A percentile compares a stretch with the other conserved stretches of the same genome.
These are phyloP conservation scores for Peromyscus maniculatus DNA, from an alignment of 2,113 vertebrate species.

Conservation along the genomic window DNA sequence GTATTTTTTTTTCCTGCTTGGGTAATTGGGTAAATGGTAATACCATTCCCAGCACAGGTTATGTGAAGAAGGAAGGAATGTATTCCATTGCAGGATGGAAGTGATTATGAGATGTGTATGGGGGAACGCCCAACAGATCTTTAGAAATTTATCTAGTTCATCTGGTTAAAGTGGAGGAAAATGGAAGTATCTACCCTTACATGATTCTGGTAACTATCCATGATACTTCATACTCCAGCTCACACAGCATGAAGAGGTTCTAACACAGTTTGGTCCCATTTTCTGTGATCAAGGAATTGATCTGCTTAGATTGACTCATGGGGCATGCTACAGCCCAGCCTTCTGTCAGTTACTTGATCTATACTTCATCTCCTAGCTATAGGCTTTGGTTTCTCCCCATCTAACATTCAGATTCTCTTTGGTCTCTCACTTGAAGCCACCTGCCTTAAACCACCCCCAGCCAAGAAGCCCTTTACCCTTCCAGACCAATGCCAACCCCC, in stretches of 20 bases:
- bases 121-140: not conserved
- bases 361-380: not conserved
- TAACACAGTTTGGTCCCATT: not conserved
- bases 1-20: not conserved
- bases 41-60: not conserved
- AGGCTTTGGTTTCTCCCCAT: slow-evolving; percentile 20
- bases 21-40: not conserved
- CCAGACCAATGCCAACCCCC: not conserved
- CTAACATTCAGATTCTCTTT: not conserved
- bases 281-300: not conserved
- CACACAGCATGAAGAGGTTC: not conserved
- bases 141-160: not conserved
- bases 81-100: not conserved
- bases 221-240: not conserved
- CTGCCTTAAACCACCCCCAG: not conserved
- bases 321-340: not conserved
- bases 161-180: not conserved
- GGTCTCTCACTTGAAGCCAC: not conserved
- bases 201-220: not conserved
- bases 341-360: not conserved
- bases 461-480: not conserved
- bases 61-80: not conserved
- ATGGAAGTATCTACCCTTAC: not conserved
- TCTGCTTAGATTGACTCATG: not conserved
- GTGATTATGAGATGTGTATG: not conserved